These are phyloP conservation scores for Heliangelus exortis DNA, from an alignment of 2,797 vertebrate genomes.

Conservation along the genomic window DNA sequence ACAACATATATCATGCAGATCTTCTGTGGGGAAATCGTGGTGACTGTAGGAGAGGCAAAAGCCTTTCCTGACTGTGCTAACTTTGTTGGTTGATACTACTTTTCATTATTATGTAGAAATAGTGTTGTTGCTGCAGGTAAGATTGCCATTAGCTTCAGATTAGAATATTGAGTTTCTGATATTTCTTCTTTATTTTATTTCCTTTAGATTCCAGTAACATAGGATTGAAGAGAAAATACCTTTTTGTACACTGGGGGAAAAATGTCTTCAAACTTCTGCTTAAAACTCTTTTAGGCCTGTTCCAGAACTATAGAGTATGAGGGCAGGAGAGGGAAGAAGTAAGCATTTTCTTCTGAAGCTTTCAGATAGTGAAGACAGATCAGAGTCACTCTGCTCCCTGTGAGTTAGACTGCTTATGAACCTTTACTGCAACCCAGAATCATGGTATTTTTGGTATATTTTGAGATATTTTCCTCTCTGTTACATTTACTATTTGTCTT, in stretches of 20 bases:
- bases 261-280: background rate
- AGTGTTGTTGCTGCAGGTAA: background rate
- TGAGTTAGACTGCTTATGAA: background rate
- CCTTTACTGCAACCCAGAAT: background rate
- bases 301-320: background rate
- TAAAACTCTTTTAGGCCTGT: background rate
- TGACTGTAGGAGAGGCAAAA: background rate
- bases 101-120: background rate
- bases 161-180: background rate
- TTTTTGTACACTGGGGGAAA: background rate
- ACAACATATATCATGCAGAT: background rate
- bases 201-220: background rate
- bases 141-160: background rate
- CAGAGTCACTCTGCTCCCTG: background rate
- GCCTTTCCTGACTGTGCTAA: background rate
- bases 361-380: background rate
- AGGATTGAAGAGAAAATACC: background rate
- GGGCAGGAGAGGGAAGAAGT: background rate
- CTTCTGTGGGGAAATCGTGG: background rate
- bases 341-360: background rate
- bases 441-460: background rate
- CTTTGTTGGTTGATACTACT: background rate
- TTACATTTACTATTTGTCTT: background rate
- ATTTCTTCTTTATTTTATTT: background rate
- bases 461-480: background rate